Conservation (phyloP, 35 echinoderm and acorn worm genomes). For the Acanthaster planci region DNA sequence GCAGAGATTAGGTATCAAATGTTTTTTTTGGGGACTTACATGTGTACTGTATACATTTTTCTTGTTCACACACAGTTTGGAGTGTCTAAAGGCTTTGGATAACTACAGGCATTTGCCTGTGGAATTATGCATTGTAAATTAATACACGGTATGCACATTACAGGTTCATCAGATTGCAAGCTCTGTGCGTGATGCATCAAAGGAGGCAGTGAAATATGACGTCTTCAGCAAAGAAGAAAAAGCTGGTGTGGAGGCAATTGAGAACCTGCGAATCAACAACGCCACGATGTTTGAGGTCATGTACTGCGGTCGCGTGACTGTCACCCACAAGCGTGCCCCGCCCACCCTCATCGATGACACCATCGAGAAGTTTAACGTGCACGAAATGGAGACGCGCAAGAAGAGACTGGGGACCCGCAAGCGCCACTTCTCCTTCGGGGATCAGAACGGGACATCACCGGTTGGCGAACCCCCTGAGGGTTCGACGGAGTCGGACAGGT, state of each 20-base stretch:
- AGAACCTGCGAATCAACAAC: slow-evolving; percentile 76
- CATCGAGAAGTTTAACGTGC: slow-evolving; percentile 82
- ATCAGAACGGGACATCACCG: slow-evolving; percentile 39
- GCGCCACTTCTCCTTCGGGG: slow-evolving; percentile 81
- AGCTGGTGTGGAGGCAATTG: slow-evolving; percentile 44
- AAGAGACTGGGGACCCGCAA: slow-evolving; percentile 42
- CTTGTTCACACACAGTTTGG: too few relatives aligned
- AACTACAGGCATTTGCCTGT: too few relatives aligned
- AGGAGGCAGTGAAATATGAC: slow-evolving; percentile 48
- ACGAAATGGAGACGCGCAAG: slow-evolving; percentile 63
- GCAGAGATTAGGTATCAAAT: too few relatives aligned
- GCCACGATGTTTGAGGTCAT: slow-evolving; percentile 91
- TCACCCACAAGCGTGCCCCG: slow-evolving; percentile 90
- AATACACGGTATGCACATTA: too few relatives aligned
- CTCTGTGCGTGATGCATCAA: slow-evolving; percentile 40
- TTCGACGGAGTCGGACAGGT: not conserved
- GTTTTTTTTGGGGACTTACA: too few relatives aligned
- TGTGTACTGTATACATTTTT: too few relatives aligned
- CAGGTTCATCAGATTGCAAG: slow-evolving; percentile 50
- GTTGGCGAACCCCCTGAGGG: not conserved
- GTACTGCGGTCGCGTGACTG: slow-evolving; percentile 81
- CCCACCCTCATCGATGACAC: slow-evolving; percentile 93
- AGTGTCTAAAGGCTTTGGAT: too few relatives aligned
- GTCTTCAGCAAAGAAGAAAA: slow-evolving; percentile 27
- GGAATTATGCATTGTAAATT: too few relatives aligned